These are phyloP conservation scores for Encarsia formosa DNA, from an alignment of 2,888 invertebrate species.

Conservation along the genomic window DNA sequence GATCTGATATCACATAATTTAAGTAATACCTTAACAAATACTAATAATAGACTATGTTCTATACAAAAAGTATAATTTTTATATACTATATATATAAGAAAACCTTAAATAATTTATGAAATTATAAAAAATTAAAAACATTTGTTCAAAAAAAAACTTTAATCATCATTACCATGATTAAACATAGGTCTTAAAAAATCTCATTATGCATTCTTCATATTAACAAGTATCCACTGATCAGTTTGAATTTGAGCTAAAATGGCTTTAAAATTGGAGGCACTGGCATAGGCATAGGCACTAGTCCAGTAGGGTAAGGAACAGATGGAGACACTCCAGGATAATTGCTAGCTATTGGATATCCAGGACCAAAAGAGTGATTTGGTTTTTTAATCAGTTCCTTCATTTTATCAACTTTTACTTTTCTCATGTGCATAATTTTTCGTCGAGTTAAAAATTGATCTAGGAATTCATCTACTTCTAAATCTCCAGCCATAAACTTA, in stretches of 20 bases:
- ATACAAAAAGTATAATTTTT: constrained; percentile 1
- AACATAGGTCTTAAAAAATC: too few species aligned
- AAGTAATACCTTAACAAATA: background rate
- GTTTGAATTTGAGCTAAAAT: constrained; percentile 20
- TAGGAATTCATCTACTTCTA: constrained; percentile 75
- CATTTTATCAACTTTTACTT: constrained; percentile 93
- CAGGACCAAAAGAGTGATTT: constrained; percentile 40
- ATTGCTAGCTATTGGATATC: constrained; percentile 46
- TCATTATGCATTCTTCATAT: too few species aligned
- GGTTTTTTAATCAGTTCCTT: constrained; percentile 62
- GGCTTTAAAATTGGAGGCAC: constrained; percentile 32
- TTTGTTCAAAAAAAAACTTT: background rate
- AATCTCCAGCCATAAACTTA: constrained; percentile 71
- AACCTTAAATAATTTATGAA: constrained; percentile 6
- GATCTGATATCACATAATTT: background rate
- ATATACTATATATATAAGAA: constrained; percentile 1
- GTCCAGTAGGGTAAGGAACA: constrained; percentile 69
- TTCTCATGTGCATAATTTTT: constrained; percentile 72
- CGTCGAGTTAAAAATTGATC: constrained; percentile 77
- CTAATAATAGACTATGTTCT: background rate
- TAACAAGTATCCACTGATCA: too few species aligned
- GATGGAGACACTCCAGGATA: constrained; percentile 52
- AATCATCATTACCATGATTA: too few species aligned
- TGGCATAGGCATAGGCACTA: constrained; percentile 76
- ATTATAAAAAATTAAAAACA: constrained; percentile 4